Evolutionary conservation across 2,888 invertebrate genomes (phyloP), one percentile per base, ranked within the genome.

Genomic region (Epiblema foenella): DNA sequence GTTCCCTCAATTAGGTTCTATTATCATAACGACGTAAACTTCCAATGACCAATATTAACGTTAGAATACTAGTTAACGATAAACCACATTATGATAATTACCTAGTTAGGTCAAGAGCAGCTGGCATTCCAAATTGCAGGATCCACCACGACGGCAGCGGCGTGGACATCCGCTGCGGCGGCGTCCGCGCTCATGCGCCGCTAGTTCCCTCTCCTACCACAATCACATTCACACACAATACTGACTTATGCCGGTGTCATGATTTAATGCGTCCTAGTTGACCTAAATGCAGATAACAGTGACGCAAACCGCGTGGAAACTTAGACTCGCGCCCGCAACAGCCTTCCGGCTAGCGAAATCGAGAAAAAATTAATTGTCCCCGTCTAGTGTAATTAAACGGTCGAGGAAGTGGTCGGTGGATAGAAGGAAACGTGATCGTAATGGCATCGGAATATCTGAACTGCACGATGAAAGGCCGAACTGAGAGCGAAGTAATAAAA

Each of bases 71-170:
- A 33, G 54, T 54, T 33, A 57, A 65, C 29, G 56, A 57, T 56
- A 42, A 15, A 46, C 18, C 17, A 46, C 65, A 65, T 65, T 65
- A 56, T 33, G 74, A 77, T 78, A 76, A 66, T 83, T 92, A 93
- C 93, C 93, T 93, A 87, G 92, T 90, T 84, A 93, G 89, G 89
- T 93, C 93, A 91, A 93, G 92, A 90, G 93, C 93, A 88, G 91
- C 89, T 90, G 93, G 93, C 93, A 93, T 92, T 93, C 90, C 94
- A 92, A 89, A 87, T 87, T 87, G 86, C 84, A 88, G 85, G 81
- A 87, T 85, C 88, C 89, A 91, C 91, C 89, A 89, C 81, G 83
- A 79, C 81, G 85, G 90, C 88, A 90, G 92, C 90, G 91, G 91
- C 81, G 90, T 91, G 90, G 88, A 90, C 92, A 92, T 93, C 91